Evolutionary conservation across 1,140 invertebrate genomes (phyloP), one percentile per base, ranked within the genome.

Genomic region (Pachypeltis micranthus): DNA sequence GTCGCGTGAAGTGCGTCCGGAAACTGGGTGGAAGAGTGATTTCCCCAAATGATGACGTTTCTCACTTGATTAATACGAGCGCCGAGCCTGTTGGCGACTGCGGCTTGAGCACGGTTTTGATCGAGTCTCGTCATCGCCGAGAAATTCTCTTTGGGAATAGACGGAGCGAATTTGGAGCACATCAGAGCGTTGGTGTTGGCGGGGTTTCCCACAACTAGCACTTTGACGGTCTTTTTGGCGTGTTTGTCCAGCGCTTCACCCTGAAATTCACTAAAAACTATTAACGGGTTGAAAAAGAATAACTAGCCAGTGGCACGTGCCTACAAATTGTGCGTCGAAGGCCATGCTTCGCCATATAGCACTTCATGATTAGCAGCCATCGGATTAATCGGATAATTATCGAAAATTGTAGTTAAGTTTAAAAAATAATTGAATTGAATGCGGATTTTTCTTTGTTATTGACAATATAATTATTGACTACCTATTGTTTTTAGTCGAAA

Each of bases 171-270:
- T 71, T 93, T 90, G 1, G 92, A 90, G 71, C 92, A 95, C 67
- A 99, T 93, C 10, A 96, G 78, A 19, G 96, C 96, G 80, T 99
- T 99, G 0, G 97, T 99, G 73, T 99, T 99, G 0, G 97, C 97
- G 55, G 97, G 97, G 76, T 99, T 99, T 34, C 97, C 97, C 71
- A 99, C 96, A 47, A 99, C 96, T 19, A 99, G 77, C 21, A 96
- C 89, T 78, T 97, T 98, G 19, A 97, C 91, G 72, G 87, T 87
- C 72, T 98, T 98, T 67, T 91, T 92, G 1, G 96, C 93, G 75
- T 85, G 84, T 75, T 94, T 85, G 66, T 98, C 89, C 0, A 99
- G 74, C 14, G 96, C 94, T 72, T 93, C 82, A 16, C 96, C 97
- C 78, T 76, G 65, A n/a, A n/a, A n/a, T n/a, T n/a, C n/a, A n/a